A percentile compares a stretch with the other conserved stretches of the same genome.
Conservation (phyloP, 2,888 invertebrate genomes). For the Pachydiplax longipennis region DNA sequence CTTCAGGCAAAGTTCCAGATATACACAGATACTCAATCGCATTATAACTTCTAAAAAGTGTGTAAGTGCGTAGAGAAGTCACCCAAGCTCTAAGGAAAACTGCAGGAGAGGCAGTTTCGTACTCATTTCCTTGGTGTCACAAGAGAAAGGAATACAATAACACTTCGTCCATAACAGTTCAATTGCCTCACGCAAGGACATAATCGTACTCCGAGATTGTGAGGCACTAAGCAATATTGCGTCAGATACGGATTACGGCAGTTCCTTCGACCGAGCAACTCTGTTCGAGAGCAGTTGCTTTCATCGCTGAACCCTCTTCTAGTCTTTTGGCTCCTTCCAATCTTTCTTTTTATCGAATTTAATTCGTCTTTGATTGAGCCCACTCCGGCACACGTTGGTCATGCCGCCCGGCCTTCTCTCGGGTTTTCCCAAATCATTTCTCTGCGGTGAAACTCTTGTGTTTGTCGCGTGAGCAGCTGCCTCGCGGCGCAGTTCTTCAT, state of each 20-base stretch:
- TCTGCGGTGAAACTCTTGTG: not conserved
- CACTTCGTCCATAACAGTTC: not conserved
- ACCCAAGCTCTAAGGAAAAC: not conserved
- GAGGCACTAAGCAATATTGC: not conserved
- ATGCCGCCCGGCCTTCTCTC: not conserved
- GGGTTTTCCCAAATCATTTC: constrained; percentile 4
- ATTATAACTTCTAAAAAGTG: too few relatives aligned
- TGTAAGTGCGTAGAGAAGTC: too few relatives aligned
- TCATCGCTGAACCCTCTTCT: not conserved
- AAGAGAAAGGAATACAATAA: not conserved
- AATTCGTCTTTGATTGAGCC: not conserved
- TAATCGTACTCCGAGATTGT: not conserved
- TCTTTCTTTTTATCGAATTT: not conserved
- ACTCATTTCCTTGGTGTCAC: not conserved
- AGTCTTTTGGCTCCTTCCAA: not conserved
- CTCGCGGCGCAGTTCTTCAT: not conserved
- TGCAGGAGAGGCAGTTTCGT: not conserved
- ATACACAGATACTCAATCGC: too few relatives aligned
- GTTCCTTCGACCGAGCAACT: not conserved
- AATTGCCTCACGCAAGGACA: constrained; percentile 13
- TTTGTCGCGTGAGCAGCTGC: constrained; percentile 7
- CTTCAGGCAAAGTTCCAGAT: too few relatives aligned
- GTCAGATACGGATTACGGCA: constrained; percentile 7
- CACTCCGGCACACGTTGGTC: not conserved
- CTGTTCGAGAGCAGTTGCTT: not conserved